Conservation (phyloP, 2,113 vertebrate species). For the Tragelaphus strepsiceros region DNA sequence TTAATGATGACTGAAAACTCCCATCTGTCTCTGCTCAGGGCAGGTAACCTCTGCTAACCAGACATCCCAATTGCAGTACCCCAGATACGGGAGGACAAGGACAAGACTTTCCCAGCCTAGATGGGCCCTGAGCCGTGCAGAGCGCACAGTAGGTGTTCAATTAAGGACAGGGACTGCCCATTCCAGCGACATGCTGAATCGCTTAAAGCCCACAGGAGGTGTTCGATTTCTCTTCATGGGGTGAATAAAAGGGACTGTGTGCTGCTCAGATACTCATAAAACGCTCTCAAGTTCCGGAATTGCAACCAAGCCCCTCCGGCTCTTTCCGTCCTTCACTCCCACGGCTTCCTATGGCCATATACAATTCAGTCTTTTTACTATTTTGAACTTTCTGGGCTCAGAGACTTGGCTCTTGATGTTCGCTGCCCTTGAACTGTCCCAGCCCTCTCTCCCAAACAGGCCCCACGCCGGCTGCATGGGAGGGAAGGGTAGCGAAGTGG, state of each 20-base stretch:
- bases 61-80: background rate
- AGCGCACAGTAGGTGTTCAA: background rate
- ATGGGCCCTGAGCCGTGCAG: background rate
- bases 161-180: background rate
- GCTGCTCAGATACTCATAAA: background rate
- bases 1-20: constrained; percentile 68
- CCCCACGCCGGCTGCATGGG: background rate
- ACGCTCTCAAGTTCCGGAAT: background rate
- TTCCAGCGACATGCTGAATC: background rate
- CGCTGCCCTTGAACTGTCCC: background rate
- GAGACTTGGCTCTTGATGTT: background rate
- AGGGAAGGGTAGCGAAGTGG: background rate
- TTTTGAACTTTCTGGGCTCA: background rate
- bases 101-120: background rate
- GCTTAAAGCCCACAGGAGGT: background rate
- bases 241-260: background rate
- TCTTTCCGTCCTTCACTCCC: background rate
- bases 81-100: background rate
- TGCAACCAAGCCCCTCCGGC: background rate
- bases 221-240: background rate
- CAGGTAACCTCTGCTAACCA: constrained; percentile 35
- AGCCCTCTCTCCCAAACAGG: background rate
- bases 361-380: background rate
- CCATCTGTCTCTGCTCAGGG: constrained; percentile 59
- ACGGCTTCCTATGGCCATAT: background rate